Evolutionary conservation across 2,797 vertebrate genomes (phyloP).

Genomic region (Falco naumanni): DNA sequence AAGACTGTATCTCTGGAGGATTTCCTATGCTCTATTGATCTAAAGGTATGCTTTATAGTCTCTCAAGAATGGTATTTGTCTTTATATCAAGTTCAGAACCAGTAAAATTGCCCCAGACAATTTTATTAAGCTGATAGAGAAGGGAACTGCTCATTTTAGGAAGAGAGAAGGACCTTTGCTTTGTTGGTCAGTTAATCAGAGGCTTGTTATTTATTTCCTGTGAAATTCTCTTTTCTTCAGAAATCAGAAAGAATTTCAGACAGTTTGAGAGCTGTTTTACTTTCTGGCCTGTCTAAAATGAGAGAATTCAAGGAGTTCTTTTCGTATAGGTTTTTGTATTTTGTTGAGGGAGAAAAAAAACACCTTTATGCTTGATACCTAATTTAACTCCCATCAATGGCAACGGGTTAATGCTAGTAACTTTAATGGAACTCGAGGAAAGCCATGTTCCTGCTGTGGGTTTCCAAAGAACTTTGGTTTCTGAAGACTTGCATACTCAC

Average conservation of each 20-base stretch:
- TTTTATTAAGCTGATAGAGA: conserved; percentile 36
- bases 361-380: neutral
- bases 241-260: neutral
- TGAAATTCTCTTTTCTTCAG: neutral
- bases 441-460: neutral
- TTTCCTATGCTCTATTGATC: conserved; percentile 55
- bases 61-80: conserved; percentile 27
- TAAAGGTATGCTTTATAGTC: conserved; percentile 22
- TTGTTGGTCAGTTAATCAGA: conserved; percentile 42
- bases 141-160: conserved; percentile 63
- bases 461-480: neutral
- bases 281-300: neutral
- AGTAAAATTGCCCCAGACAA: conserved; percentile 15
- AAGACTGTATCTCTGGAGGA: conserved; percentile 59
- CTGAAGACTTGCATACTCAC: neutral
- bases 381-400: neutral
- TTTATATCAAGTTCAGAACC: conserved; percentile 47
- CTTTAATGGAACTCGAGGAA: neutral
- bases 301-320: neutral
- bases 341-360: too few relatives aligned
- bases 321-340: neutral
- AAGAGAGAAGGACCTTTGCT: conserved; percentile 36
- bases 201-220: conserved; percentile 4
- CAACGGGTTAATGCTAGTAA: neutral
- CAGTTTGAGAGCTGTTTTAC: neutral